Evolutionary conservation across 2,113 vertebrate species (phyloP).

Genomic region (Conger conger): DNA sequence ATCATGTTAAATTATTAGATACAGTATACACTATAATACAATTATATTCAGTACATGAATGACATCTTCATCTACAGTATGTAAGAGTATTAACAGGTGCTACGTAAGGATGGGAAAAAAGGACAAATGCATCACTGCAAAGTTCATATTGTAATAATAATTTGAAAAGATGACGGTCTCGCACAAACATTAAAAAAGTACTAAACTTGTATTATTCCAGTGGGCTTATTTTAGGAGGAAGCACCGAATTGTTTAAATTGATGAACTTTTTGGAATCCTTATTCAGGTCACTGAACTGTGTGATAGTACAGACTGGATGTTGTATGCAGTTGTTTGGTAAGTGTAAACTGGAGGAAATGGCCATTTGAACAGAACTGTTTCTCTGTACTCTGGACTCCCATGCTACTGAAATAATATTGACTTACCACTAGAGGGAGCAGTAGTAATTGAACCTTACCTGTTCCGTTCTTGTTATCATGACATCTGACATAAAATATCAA

Average conservation of each 20-base stretch:
- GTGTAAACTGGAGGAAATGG: no score
- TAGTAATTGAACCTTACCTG: no score
- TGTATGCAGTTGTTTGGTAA: not conserved
- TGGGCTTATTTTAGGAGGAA: not conserved
- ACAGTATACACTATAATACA: not conserved
- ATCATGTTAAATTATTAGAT: not conserved
- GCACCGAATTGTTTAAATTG: not conserved
- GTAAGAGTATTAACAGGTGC: not conserved
- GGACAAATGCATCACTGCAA: no score
- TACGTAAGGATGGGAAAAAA: not conserved
- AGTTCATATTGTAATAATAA: not conserved
- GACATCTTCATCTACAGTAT: not conserved
- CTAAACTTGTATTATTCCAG: not conserved
- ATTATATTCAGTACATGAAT: no score
- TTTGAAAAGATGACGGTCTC: not conserved
- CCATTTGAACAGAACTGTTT: no score
- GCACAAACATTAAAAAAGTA: not conserved
- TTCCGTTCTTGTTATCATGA: no score
- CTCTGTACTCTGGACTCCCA: no score
- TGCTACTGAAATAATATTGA: no score
- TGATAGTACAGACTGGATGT: not conserved
- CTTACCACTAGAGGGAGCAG: no score
- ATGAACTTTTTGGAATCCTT: not conserved
- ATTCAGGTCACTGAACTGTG: not conserved
- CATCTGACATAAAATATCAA: no score